Percentiles rank a stretch among this genome's conserved stretches.
phyloP scores from a whole-genome alignment of 2,797 vertebrate genomes.

The Xyrichtys novacula region DNA sequence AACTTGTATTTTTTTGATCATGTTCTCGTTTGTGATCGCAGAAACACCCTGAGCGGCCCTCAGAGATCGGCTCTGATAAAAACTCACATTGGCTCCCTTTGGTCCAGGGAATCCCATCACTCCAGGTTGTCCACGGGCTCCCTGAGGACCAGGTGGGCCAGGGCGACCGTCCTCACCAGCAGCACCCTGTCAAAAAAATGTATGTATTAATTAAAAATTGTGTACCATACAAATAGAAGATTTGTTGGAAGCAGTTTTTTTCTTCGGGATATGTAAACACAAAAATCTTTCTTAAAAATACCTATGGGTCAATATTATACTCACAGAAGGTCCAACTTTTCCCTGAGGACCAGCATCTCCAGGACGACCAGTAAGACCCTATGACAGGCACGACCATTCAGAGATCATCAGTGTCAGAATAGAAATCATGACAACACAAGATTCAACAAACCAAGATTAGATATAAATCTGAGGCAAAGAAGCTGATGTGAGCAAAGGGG shows the following conservation, averaged over 20 bases:
- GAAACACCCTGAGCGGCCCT: not conserved
- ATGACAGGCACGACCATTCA: constrained; percentile 31
- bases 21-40: not conserved
- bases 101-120: constrained; percentile 99
- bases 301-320: constrained; percentile 65
- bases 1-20: not conserved
- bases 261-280: not conserved
- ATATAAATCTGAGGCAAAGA: no score
- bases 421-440: not conserved
- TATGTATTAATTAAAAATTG: no score
- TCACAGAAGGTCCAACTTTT: constrained; percentile 95
- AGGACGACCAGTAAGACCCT: constrained; percentile 98
- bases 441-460: not conserved
- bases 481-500: not conserved
- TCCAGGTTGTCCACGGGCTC: constrained; percentile 95
- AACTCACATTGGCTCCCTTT: constrained; percentile 92
- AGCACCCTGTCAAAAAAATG: constrained; percentile 89
- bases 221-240: no score
- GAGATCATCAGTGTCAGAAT: not conserved
- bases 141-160: constrained; percentile 94
- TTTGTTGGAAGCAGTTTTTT: not conserved
- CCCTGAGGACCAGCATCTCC: constrained; percentile 97
- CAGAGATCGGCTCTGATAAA: not conserved
- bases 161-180: constrained; percentile 96
- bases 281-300: not conserved